Evolutionary conservation across 2,797 vertebrate species (phyloP).

Genomic region (Cirrhinus mrigala): DNA sequence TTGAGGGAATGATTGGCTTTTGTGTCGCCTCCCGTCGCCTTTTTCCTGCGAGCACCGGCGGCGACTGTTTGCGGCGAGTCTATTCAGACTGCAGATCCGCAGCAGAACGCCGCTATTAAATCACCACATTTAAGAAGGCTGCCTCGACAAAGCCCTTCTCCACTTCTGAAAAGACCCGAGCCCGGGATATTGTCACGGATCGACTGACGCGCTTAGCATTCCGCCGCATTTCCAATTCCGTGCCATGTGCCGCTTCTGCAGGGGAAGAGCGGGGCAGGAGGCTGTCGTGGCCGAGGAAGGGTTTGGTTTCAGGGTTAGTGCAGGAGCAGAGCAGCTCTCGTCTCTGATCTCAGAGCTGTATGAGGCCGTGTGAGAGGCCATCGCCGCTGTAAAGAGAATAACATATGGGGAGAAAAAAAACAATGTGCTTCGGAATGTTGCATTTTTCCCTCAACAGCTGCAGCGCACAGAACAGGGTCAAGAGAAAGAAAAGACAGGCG

Average conservation of each 20-base stretch:
- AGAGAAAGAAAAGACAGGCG: not conserved
- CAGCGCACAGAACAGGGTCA: not conserved
- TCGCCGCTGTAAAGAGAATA: constrained; percentile 42
- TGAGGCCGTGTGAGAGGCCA: constrained; percentile 16
- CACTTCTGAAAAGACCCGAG: constrained; percentile 20
- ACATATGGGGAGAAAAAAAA: constrained; percentile 23
- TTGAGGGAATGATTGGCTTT: constrained; percentile 43
- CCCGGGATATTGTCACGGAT: constrained; percentile 35
- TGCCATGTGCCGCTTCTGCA: constrained; percentile 20
- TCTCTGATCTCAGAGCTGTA: constrained; percentile 34
- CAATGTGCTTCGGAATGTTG: constrained; percentile 23
- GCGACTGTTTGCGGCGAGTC: constrained; percentile 15
- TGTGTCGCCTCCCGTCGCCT: constrained; percentile 11
- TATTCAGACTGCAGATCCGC: constrained; percentile 23
- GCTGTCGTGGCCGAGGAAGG: not conserved
- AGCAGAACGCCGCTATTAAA: constrained; percentile 43
- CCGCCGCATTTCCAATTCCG: constrained; percentile 9
- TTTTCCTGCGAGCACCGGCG: constrained; percentile 38
- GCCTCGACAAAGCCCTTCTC: constrained; percentile 28
- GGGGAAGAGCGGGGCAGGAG: constrained; percentile 21
- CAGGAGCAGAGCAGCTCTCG: constrained; percentile 25
- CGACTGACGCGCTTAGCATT: constrained; percentile 41
- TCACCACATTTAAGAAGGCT: constrained; percentile 15
- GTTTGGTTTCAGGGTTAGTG: constrained; percentile 32
- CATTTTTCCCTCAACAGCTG: constrained; percentile 24